phyloP scores from a whole-genome alignment of 1,140 invertebrate genomes.

The Apis cerana region DNA sequence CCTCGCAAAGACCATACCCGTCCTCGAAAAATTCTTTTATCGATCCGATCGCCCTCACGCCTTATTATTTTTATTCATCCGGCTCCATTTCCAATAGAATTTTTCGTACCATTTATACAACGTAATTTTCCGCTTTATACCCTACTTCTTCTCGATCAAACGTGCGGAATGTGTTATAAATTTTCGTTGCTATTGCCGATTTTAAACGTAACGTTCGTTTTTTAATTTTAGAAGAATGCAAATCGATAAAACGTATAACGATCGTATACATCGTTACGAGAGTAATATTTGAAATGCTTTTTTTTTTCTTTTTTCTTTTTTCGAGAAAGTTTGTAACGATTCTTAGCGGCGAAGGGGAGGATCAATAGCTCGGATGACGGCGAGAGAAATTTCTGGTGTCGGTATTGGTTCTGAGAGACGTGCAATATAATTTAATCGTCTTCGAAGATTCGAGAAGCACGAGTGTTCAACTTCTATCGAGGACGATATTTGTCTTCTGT shows the following conservation, averaged over 20 bases:
- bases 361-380: conserved; percentile 28
- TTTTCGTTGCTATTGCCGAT: too few relatives aligned
- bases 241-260: too few relatives aligned
- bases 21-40: not conserved
- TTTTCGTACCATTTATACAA: too few relatives aligned
- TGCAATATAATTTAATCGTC: not conserved
- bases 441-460: not conserved
- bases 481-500: too few relatives aligned
- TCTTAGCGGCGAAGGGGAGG: not conserved
- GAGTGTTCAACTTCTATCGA: not conserved
- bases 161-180: too few relatives aligned
- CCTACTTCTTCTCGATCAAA: too few relatives aligned
- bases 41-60: not conserved
- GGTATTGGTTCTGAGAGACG: conserved; percentile 1
- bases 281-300: conserved; percentile 10
- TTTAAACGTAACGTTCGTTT: not conserved
- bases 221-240: not conserved
- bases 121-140: not conserved
- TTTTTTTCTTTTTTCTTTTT: too few relatives aligned
- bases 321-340: conserved; percentile 31
- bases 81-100: too few relatives aligned
- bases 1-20: not conserved
- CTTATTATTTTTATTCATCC: not conserved
- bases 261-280: too few relatives aligned
- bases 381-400: conserved; percentile 10